Conservation (phyloP, 2,888 invertebrate genomes). For the Chrysolina oricalcia region DNA sequence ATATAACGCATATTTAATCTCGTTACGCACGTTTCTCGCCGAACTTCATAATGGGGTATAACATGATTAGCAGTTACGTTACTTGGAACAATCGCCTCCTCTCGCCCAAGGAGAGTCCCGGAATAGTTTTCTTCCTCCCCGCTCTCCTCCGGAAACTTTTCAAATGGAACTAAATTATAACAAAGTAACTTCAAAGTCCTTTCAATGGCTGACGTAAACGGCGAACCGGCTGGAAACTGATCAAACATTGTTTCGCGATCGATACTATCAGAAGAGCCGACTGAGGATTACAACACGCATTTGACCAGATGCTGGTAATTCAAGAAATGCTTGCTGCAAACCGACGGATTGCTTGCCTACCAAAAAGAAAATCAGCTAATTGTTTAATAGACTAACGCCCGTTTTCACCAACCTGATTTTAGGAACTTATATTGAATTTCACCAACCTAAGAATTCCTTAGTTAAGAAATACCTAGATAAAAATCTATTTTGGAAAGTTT, state of each 20-base stretch:
- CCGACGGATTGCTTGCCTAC: too few relatives aligned
- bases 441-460: too few relatives aligned
- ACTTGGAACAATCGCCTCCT: constrained; percentile 74
- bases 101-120: constrained; percentile 63
- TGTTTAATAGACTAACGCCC: too few relatives aligned
- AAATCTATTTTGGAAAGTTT: too few relatives aligned
- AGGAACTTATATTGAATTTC: too few relatives aligned
- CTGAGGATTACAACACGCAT: constrained; percentile 7
- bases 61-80: constrained; percentile 74
- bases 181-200: constrained; percentile 67
- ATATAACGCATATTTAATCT: constrained; percentile 63
- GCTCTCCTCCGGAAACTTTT: constrained; percentile 59
- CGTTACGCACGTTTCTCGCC: constrained; percentile 65
- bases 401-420: too few relatives aligned
- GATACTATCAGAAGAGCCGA: constrained; percentile 20
- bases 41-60: constrained; percentile 72
- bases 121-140: constrained; percentile 51
- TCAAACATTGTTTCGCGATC: constrained; percentile 21
- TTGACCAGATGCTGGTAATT: constrained; percentile 13
- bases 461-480: too few relatives aligned
- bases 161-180: constrained; percentile 68
- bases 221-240: constrained; percentile 34
- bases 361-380: too few relatives aligned
- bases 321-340: too few relatives aligned
- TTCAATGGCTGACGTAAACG: constrained; percentile 37